A percentile compares a stretch with the other conserved stretches of the same genome.
Evolutionary conservation across 2,888 invertebrate genomes (phyloP).

Genomic region (Allacma fusca): DNA sequence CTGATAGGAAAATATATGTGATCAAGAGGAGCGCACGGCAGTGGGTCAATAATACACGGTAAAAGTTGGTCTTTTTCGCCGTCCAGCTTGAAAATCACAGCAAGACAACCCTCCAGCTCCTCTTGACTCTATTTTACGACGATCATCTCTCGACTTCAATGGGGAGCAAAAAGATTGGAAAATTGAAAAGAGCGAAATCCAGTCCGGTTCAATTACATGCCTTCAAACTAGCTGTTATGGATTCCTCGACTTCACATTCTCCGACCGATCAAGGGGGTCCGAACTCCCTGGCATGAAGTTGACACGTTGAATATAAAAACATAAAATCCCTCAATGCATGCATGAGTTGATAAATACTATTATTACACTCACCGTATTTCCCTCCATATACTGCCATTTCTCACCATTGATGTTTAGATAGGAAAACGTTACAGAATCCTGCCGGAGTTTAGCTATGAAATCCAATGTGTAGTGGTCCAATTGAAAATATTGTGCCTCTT

Average conservation of each 20-base stretch:
- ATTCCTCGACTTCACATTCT: slow-evolving; percentile 33
- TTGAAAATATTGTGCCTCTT: no score
- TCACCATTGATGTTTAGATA: no score
- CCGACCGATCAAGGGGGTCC: slow-evolving; percentile 44
- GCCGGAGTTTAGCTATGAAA: no score
- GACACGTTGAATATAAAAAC: slow-evolving; percentile 31
- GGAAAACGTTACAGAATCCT: no score
- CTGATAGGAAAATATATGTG: slow-evolving; percentile 19
- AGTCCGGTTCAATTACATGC: slow-evolving; percentile 37
- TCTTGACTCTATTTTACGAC: slow-evolving; percentile 14
- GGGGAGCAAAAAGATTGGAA: background rate
- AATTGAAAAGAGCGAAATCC: slow-evolving; percentile 38
- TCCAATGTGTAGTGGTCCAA: no score
- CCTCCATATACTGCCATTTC: no score
- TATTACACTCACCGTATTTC: no score
- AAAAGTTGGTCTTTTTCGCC: slow-evolving; percentile 32
- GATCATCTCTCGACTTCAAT: background rate
- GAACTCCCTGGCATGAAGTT: slow-evolving; percentile 39
- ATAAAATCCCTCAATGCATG: no score
- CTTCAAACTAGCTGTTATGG: slow-evolving; percentile 35
- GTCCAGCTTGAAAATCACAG: slow-evolving; percentile 39
- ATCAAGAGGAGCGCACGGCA: slow-evolving; percentile 31
- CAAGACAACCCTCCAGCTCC: slow-evolving; percentile 11
- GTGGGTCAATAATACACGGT: slow-evolving; percentile 27
- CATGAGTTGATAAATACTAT: no score